These are phyloP conservation scores for Caenorhabditis afra DNA, from an alignment of 2,888 invertebrate species.

Conservation along the genomic window DNA sequence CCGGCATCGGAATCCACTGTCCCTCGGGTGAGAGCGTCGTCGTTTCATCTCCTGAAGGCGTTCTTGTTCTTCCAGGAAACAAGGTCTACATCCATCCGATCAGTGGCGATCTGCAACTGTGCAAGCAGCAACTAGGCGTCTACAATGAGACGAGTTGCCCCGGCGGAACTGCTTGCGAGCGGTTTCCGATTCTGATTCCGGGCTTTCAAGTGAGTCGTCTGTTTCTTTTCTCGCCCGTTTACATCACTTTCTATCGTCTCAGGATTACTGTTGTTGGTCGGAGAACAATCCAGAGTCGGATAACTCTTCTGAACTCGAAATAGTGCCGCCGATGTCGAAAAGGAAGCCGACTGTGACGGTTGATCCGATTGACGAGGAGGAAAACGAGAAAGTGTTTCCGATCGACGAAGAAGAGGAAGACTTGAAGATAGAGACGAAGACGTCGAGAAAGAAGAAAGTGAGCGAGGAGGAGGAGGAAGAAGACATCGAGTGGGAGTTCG, in stretches of 20 bases:
- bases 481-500: constrained; percentile 64
- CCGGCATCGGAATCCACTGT: constrained; percentile 69
- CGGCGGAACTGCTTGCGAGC: constrained; percentile 73
- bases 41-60: neutral
- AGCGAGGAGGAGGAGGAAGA: constrained; percentile 56
- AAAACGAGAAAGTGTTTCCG: constrained; percentile 47
- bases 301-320: constrained; percentile 20
- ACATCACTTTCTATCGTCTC: too few species aligned
- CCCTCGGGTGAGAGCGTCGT: constrained; percentile 64
- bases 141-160: constrained; percentile 74
- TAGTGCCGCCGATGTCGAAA: constrained; percentile 49
- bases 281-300: constrained; percentile 60
- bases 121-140: constrained; percentile 71
- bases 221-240: neutral
- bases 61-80: constrained; percentile 57
- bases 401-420: constrained; percentile 56
- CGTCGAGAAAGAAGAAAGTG: constrained; percentile 23
- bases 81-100: constrained; percentile 72
- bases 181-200: constrained; percentile 72
- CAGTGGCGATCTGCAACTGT: constrained; percentile 72
- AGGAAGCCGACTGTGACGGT: constrained; percentile 52
- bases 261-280: constrained; percentile 73
- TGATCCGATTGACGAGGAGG: constrained; percentile 50
- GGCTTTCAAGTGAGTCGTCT: constrained; percentile 68
- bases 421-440: constrained; percentile 47